These are phyloP conservation scores for Dipodomys merriami DNA, from an alignment of 2,113 vertebrate species.

Conservation along the genomic window DNA sequence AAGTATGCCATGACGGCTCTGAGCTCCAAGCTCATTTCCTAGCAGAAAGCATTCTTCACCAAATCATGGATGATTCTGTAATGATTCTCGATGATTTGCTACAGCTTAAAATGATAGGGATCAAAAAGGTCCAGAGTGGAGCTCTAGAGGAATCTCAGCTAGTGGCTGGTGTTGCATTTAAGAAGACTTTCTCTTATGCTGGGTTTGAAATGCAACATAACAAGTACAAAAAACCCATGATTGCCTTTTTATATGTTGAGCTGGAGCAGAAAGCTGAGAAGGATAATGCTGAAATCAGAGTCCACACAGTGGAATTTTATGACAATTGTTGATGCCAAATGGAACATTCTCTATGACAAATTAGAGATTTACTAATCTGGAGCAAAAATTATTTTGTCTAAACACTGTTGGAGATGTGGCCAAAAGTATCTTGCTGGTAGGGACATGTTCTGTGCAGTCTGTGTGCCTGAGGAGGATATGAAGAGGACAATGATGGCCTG, in stretches of 20 bases:
- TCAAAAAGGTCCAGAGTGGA: conserved; percentile 98
- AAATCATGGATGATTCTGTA: conserved; percentile 98
- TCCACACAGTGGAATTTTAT: conserved; percentile 89
- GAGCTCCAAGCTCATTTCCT: conserved; percentile 97
- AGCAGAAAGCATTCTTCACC: conserved; percentile 95
- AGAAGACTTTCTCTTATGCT: conserved; percentile 98
- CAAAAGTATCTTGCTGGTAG: conserved; percentile 97
- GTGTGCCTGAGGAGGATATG: conserved; percentile 96
- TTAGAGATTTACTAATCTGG: conserved; percentile 95
- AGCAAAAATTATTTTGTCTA: conserved; percentile 97
- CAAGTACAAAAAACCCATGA: conserved; percentile 92
- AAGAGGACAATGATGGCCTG: conserved; percentile 99
- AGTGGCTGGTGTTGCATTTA: conserved; percentile 96
- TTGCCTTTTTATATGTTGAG: conserved; percentile 96
- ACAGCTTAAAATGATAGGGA: conserved; percentile 98
- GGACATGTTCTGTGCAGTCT: conserved; percentile 98
- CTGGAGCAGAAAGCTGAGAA: conserved; percentile 98
- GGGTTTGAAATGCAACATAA: conserved; percentile 99
- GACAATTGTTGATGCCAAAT: conserved; percentile 97
- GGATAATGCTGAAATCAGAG: conserved; percentile 96
- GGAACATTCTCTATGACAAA: conserved; percentile 98
- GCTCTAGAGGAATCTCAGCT: conserved; percentile 96
- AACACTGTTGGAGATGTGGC: conserved; percentile 98
- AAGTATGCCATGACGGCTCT: conserved; percentile 96
- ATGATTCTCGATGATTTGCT: conserved; percentile 94